These are phyloP conservation scores for Pipistrellus pygmaeus DNA, from an alignment of 2,797 vertebrate genomes.

Conservation along the genomic window DNA sequence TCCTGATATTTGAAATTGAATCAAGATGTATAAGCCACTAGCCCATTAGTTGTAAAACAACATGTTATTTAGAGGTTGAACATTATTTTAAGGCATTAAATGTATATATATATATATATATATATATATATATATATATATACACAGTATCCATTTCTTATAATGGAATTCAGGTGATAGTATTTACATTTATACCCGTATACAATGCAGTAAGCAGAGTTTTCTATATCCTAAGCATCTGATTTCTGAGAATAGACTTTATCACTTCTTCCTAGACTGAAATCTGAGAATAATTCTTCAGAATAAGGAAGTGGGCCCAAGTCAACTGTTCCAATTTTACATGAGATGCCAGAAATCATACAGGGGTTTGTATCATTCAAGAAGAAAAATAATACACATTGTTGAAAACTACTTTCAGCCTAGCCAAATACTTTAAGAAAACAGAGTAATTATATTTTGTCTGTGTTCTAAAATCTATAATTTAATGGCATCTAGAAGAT, in stretches of 20 bases:
- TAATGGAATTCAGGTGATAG: slow-evolving; percentile 62
- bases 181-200: background rate
- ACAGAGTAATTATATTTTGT: background rate
- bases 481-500: background rate
- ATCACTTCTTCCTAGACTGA: slow-evolving; percentile 69
- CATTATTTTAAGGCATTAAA: slow-evolving; percentile 41
- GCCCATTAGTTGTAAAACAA: background rate
- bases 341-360: slow-evolving; percentile 77
- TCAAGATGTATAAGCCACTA: background rate
- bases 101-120: background rate
- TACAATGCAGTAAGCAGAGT: slow-evolving; percentile 53
- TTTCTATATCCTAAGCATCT: slow-evolving; percentile 53
- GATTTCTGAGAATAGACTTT: slow-evolving; percentile 79
- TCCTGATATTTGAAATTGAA: slow-evolving; percentile 41
- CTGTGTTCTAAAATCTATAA: background rate
- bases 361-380: slow-evolving; percentile 26
- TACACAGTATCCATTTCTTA: background rate
- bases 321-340: slow-evolving; percentile 75
- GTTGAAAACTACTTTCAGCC: slow-evolving; percentile 25
- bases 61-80: background rate
- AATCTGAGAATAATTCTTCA: slow-evolving; percentile 82
- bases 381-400: slow-evolving; percentile 5
- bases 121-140: too few relatives aligned
- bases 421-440: background rate
- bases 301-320: slow-evolving; percentile 79